These are phyloP conservation scores for Anarsia innoxiella DNA, from an alignment of 2,888 invertebrate species.

Conservation along the genomic window DNA sequence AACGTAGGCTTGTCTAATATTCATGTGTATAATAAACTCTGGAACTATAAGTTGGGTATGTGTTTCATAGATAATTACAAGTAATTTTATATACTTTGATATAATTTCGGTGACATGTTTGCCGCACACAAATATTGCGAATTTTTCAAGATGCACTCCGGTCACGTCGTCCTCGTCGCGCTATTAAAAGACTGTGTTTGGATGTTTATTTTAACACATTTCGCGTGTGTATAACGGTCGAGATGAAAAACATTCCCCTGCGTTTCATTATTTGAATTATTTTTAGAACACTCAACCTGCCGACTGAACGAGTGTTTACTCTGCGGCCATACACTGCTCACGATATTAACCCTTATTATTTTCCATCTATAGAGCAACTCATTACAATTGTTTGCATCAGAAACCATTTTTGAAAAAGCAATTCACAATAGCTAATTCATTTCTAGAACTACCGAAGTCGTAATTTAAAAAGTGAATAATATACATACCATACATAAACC, in stretches of 20 bases:
- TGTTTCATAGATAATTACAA: no score
- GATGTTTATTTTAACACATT: slow-evolving; percentile 74
- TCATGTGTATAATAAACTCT: no score
- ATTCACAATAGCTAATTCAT: no score
- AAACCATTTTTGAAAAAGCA: neutral
- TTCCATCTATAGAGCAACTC: no score
- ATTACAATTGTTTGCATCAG: no score
- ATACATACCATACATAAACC: slow-evolving; percentile 40
- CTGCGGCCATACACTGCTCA: slow-evolving; percentile 57
- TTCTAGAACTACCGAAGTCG: no score
- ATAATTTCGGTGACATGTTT: no score
- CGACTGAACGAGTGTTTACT: slow-evolving; percentile 62
- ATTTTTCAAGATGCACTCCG: slow-evolving; percentile 50
- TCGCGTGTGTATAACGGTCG: slow-evolving; percentile 67
- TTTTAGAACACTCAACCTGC: slow-evolving; percentile 71
- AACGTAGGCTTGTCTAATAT: no score
- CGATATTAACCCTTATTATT: slow-evolving; percentile 45
- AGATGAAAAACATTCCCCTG: slow-evolving; percentile 75
- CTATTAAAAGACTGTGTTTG: slow-evolving; percentile 68
- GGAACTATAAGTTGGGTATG: no score
- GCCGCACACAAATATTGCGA: no score
- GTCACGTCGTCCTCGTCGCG: slow-evolving; percentile 64
- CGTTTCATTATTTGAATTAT: slow-evolving; percentile 71
- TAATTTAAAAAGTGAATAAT: slow-evolving; percentile 47
- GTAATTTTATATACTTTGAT: no score